Conservation (phyloP, 1,140 invertebrate species). For the Heterodera schachtii region DNA sequence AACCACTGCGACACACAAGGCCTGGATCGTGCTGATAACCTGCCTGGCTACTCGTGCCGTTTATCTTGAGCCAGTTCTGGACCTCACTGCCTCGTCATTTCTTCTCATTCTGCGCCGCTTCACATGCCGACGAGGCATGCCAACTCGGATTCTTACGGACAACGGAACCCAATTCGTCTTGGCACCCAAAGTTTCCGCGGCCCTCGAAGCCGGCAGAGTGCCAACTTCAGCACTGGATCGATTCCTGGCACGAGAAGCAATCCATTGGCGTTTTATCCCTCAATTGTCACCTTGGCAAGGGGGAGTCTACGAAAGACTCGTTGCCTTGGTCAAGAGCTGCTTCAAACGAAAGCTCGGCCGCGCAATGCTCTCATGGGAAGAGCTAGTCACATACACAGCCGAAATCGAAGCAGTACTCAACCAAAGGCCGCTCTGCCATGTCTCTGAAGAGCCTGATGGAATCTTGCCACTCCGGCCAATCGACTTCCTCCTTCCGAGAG, state of each 20-base stretch:
- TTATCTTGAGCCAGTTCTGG: constrained; percentile 13
- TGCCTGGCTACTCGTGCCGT: constrained; percentile 39
- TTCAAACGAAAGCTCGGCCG: constrained; percentile 32
- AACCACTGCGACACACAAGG: not conserved
- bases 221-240: too few relatives aligned
- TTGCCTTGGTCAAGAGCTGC: constrained; percentile 27
- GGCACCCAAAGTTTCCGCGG: not conserved
- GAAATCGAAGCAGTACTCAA: constrained; percentile 7
- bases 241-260: constrained; percentile 12
- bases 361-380: constrained; percentile 20
- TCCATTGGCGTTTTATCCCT: constrained; percentile 30
- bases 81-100: constrained; percentile 25
- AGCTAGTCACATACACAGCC: constrained; percentile 25
- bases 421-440: not conserved
- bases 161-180: constrained; percentile 30
- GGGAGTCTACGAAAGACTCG: constrained; percentile 8
- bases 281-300: constrained; percentile 13
- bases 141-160: constrained; percentile 17
- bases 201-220: too few relatives aligned
- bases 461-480: not conserved
- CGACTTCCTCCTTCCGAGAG: not conserved
- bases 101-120: constrained; percentile 29
- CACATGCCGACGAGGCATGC: constrained; percentile 18
- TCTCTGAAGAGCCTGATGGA: constrained; percentile 2
- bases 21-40: constrained; percentile 26